phyloP scores from a whole-genome alignment of 2,113 vertebrate species.

The Rhinolophus ferrumequinum region DNA sequence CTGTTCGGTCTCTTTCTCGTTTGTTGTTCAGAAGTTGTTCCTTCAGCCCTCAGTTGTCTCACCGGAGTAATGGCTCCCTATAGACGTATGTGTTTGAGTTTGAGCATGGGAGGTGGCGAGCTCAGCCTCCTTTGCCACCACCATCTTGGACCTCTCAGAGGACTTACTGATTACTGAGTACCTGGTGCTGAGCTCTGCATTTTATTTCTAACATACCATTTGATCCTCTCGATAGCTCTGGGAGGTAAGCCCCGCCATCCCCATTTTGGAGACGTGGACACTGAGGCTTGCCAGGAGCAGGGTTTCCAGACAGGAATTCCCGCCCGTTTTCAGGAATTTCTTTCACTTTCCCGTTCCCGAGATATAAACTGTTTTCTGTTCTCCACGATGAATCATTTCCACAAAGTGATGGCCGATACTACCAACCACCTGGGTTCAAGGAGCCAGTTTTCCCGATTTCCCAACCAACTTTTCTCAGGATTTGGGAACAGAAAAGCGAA shows the following conservation, averaged over 20 bases:
- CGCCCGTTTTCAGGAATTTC: too few species aligned
- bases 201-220: neutral
- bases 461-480: too few species aligned
- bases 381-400: too few species aligned
- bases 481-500: too few species aligned
- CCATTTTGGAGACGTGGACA: neutral
- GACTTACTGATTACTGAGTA: neutral
- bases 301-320: too few species aligned
- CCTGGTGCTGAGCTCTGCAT: neutral
- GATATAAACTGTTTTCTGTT: too few species aligned
- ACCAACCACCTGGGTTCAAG: too few species aligned
- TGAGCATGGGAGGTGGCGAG: neutral
- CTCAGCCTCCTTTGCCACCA: neutral
- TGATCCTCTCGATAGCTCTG: neutral
- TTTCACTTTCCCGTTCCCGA: too few species aligned
- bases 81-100: neutral
- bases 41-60: neutral
- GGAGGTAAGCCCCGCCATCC: neutral
- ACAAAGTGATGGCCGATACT: too few species aligned
- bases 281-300: neutral
- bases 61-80: neutral
- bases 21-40: neutral
- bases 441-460: too few species aligned
- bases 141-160: neutral
- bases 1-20: neutral